Evolutionary conservation across 2,113 vertebrate genomes (phyloP), one percentile per base, ranked within the genome.

Genomic region (Mugil cephalus): DNA sequence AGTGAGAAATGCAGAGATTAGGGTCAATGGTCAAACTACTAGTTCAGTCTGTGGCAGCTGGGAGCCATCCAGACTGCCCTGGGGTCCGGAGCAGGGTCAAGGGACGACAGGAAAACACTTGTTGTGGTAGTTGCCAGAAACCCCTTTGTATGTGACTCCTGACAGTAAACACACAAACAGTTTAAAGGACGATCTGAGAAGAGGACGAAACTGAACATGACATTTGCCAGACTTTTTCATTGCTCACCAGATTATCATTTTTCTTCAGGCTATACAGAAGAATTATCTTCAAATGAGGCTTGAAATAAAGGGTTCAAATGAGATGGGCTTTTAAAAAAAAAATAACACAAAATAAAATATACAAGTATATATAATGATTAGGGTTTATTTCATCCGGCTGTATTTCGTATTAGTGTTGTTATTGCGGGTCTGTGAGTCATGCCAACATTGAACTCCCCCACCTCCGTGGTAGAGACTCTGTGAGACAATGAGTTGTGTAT

Each of bases 21-120:
- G 75, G 88, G 89, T 92, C 85, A 82, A 17, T 0, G 87, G 86
- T 93, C 90, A 92, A 91, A 87, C 13, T 61, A 74, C 66, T 87
- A 56, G 82, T 88, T 87, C 48, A 18, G 34, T 54, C 66, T 85
- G 36, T 46, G 76, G 69, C 88, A 91, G 86, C 86, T 88, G 86
- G 52, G 21, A 74, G 58, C 69, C 73, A 80, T 79, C 17, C 38
- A 67, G 64, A 71, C 59, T 45, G 21, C 77, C 69, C 62, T 3
- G 11, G 61, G 88, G 88, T 74, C 73, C 73, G 52, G 36, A 13
- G 5, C 15, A 24, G 40, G 71, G 71, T 65, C 74, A 67, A 48
- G 48, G 47, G 34, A 46, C 18, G 8, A 40, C 39, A 40, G 68
- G 17, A 58, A 30, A 40, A 42, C 21, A 47, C 56, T 70, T 53